phyloP scores from a whole-genome alignment of 2,888 invertebrate genomes.

The Andrena fulva region DNA sequence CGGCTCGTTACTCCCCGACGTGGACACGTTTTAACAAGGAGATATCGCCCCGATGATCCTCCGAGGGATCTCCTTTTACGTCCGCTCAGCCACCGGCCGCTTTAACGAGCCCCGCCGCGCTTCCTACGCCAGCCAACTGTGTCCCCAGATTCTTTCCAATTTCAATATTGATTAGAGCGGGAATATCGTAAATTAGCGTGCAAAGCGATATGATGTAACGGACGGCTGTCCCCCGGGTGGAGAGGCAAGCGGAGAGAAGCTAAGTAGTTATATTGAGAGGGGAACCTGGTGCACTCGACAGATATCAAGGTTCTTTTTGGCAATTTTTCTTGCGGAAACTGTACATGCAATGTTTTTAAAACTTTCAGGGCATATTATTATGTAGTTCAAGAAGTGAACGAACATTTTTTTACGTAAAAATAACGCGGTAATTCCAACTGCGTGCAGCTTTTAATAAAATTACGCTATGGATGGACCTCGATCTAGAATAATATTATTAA shows the following conservation, averaged over 20 bases:
- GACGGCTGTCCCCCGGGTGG: neutral
- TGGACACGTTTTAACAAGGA: conserved; percentile 70
- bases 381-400: too few species aligned
- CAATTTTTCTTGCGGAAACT: too few species aligned
- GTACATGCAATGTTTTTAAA: too few species aligned
- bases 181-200: neutral
- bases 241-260: neutral
- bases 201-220: neutral
- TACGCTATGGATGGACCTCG: too few species aligned
- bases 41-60: conserved; percentile 50
- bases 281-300: too few species aligned
- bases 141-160: conserved; percentile 19
- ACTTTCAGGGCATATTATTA: too few species aligned
- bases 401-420: too few species aligned
- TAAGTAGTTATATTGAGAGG: too few species aligned
- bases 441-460: too few species aligned
- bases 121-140: conserved; percentile 23
- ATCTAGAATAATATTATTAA: too few species aligned
- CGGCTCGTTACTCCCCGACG: conserved; percentile 60
- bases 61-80: conserved; percentile 66
- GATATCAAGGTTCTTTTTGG: too few species aligned
- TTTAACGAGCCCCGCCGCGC: conserved; percentile 55
- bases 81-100: conserved; percentile 18
- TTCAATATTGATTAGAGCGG: conserved; percentile 21
- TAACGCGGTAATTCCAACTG: too few species aligned